phyloP scores from a whole-genome alignment of 2,888 invertebrate species.

The Xanthia icteritia region DNA sequence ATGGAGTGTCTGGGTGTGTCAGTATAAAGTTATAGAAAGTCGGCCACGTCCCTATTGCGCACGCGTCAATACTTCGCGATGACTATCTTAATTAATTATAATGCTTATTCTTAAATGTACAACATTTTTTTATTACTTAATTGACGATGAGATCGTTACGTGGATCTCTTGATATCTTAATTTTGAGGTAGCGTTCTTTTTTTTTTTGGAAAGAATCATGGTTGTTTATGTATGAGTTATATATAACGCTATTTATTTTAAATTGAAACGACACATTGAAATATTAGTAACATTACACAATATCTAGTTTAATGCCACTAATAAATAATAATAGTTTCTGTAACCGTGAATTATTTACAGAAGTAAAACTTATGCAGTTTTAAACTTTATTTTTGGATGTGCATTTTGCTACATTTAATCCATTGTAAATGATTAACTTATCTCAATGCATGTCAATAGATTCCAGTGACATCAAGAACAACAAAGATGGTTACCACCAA shows the following conservation, averaged over 20 bases:
- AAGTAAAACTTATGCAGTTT: neutral
- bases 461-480: neutral
- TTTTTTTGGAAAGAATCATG: neutral
- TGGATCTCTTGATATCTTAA: neutral
- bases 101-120: conserved; percentile 30
- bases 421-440: too few relatives aligned
- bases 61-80: conserved; percentile 54
- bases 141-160: conserved; percentile 14
- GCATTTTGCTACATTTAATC: too few relatives aligned
- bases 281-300: too few relatives aligned
- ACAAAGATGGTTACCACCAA: neutral
- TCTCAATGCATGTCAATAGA: too few relatives aligned
- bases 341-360: neutral
- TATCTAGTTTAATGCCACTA: neutral
- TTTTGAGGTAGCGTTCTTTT: neutral
- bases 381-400: too few relatives aligned
- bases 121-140: conserved; percentile 26
- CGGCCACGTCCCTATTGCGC: conserved; percentile 50
- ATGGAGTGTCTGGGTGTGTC: conserved; percentile 42
- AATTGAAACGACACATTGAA: neutral
- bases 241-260: neutral
- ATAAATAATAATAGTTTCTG: neutral
- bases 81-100: conserved; percentile 54
- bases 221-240: too few relatives aligned
- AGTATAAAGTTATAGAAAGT: conserved; percentile 62